Percentiles rank a stretch among this genome's conserved stretches.
These are phyloP conservation scores for Puma concolor DNA, from an alignment of 2,113 vertebrate genomes.

Conservation along the genomic window DNA sequence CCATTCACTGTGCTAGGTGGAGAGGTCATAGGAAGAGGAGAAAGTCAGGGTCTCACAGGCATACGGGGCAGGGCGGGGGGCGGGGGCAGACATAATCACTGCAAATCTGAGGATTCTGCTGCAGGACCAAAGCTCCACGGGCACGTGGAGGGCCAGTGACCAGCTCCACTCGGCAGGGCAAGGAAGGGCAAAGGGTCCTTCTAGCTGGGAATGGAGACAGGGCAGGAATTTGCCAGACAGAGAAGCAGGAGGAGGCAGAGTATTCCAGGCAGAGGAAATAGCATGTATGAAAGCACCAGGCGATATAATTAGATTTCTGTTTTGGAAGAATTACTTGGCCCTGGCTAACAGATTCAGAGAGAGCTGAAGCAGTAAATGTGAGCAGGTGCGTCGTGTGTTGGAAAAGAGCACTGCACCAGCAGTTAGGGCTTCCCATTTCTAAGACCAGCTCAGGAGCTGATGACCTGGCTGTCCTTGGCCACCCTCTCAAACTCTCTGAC, in stretches of 20 bases:
- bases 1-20: background rate
- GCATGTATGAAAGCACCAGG: slow-evolving; percentile 68
- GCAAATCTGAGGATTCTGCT: background rate
- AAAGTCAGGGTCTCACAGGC: background rate
- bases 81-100: background rate
- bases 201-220: slow-evolving; percentile 2
- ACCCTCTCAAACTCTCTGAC: background rate
- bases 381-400: background rate
- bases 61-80: background rate
- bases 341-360: slow-evolving; percentile 63
- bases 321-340: slow-evolving; percentile 75
- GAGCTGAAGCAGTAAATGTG: slow-evolving; percentile 42
- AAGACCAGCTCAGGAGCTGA: background rate
- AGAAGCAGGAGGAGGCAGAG: slow-evolving; percentile 60
- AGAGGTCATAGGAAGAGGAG: slow-evolving; percentile 50
- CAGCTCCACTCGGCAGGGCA: background rate
- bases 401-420: background rate
- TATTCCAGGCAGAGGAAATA: slow-evolving; percentile 69
- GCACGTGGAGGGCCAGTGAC: background rate
- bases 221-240: slow-evolving; percentile 67
- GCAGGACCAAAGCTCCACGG: background rate
- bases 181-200: slow-evolving; percentile 31
- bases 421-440: background rate
- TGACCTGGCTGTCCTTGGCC: background rate
- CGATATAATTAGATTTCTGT: slow-evolving; percentile 77